Evolutionary conservation across 1,140 invertebrate species (phyloP).

Genomic region (Drosophila ogumai): DNA sequence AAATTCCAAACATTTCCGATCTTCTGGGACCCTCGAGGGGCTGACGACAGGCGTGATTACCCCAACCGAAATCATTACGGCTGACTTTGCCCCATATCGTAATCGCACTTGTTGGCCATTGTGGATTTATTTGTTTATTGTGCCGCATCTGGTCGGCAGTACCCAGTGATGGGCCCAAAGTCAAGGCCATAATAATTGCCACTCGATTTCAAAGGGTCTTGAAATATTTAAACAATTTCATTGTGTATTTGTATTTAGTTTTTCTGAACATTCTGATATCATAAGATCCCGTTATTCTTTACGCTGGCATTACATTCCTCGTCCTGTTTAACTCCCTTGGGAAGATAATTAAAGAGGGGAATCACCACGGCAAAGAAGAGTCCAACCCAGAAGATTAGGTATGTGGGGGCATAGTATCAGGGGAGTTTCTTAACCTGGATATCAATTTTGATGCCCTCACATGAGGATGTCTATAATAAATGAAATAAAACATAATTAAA

Average conservation of each 20-base stretch:
- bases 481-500: no score
- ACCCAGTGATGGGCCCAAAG: slow-evolving; percentile 1
- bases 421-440: slow-evolving; percentile 1
- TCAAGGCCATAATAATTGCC: slow-evolving; percentile 8
- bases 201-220: not conserved
- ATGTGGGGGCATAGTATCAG: slow-evolving; percentile 73
- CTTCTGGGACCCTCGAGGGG: slow-evolving; percentile 13
- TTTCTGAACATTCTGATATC: not conserved
- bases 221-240: not conserved
- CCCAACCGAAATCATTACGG: slow-evolving; percentile 31
- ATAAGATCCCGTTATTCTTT: no score
- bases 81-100: slow-evolving; percentile 42
- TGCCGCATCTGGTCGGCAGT: slow-evolving; percentile 30
- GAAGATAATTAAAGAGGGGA: slow-evolving; percentile 65
- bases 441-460: not conserved
- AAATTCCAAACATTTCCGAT: slow-evolving; percentile 10
- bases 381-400: slow-evolving; percentile 62
- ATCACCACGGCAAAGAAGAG: slow-evolving; percentile 63
- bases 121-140: slow-evolving; percentile 44
- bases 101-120: slow-evolving; percentile 16
- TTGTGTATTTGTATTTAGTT: not conserved
- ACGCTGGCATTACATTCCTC: no score
- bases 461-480: no score
- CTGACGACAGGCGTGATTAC: slow-evolving; percentile 16
- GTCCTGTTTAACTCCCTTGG: slow-evolving; percentile 41